phyloP scores from a whole-genome alignment of 2,797 vertebrate species.

The Rhabdophis nuchalis region DNA sequence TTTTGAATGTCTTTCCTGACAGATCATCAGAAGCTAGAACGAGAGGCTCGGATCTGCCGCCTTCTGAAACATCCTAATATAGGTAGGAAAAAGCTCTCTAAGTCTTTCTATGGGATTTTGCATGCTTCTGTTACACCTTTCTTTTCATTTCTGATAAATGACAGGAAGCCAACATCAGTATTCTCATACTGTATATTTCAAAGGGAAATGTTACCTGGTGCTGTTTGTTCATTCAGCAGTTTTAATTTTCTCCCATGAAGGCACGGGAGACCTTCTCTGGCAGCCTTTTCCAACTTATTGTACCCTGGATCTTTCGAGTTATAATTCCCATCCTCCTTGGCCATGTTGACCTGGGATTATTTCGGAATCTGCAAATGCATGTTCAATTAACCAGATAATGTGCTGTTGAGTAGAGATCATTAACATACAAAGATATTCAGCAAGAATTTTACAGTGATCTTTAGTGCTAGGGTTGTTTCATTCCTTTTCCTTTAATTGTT shows the following conservation, averaged over 20 bases:
- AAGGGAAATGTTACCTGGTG: neutral
- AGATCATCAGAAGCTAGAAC: conserved; percentile 97
- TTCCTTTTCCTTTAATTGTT: neutral
- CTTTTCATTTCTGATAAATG: neutral
- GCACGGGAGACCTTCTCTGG: neutral
- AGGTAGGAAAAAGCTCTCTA: conserved; percentile 54
- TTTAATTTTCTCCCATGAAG: neutral
- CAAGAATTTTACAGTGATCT: neutral
- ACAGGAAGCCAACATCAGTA: neutral
- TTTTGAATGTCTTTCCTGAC: conserved; percentile 55
- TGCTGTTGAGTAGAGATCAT: neutral
- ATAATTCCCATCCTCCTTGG: neutral
- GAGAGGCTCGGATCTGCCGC: conserved; percentile 94
- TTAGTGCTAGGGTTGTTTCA: neutral
- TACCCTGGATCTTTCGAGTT: neutral
- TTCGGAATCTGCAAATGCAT: neutral
- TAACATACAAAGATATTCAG: neutral
- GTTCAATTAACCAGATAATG: neutral
- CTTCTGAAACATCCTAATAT: conserved; percentile 84
- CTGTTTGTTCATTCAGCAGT: neutral
- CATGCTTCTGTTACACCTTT: fast-evolving
- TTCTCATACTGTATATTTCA: neutral
- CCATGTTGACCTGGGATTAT: neutral
- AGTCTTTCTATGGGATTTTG: fast-evolving
- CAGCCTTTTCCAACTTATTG: neutral